phyloP scores from a whole-genome alignment of 2,888 invertebrate genomes.

The Tridacna gigas region DNA sequence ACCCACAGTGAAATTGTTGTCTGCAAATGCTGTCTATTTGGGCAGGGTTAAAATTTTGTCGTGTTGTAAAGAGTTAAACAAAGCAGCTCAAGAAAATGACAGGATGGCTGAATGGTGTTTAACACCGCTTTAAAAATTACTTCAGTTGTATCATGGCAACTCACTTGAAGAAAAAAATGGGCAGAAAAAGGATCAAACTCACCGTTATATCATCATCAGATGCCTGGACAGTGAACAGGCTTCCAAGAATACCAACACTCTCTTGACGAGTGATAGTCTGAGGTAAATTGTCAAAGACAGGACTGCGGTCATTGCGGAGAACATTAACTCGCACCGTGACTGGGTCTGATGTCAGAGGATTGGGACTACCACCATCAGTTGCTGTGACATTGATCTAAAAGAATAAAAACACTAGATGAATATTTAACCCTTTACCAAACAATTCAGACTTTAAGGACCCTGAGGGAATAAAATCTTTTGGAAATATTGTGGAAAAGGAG shows the following conservation, averaged over 20 bases:
- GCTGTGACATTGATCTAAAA: slow-evolving; percentile 76
- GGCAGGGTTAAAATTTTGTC: too few species aligned
- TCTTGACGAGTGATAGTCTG: slow-evolving; percentile 39
- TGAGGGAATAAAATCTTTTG: too few species aligned
- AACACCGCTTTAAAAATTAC: neutral
- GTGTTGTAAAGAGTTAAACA: too few species aligned
- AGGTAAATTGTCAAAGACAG: slow-evolving; percentile 62
- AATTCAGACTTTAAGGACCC: too few species aligned
- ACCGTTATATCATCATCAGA: slow-evolving; percentile 57
- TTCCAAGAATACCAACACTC: slow-evolving; percentile 12
- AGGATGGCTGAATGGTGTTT: neutral
- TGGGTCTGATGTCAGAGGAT: slow-evolving; percentile 29
- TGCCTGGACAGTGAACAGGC: slow-evolving; percentile 49
- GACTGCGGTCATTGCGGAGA: slow-evolving; percentile 59
- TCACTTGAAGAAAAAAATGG: neutral
- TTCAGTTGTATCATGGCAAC: too few species aligned
- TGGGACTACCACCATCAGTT: slow-evolving; percentile 75
- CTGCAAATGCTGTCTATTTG: too few species aligned
- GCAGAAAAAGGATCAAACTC: slow-evolving; percentile 6
- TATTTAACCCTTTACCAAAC: too few species aligned
- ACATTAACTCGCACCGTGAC: slow-evolving; percentile 56
- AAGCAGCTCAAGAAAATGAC: too few species aligned
- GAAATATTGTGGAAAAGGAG: too few species aligned
- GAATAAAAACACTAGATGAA: too few species aligned
- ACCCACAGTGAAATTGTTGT: too few species aligned